Evolutionary conservation across 2,888 invertebrate species (phyloP).

Genomic region (Leptarthrus brevirostris): DNA sequence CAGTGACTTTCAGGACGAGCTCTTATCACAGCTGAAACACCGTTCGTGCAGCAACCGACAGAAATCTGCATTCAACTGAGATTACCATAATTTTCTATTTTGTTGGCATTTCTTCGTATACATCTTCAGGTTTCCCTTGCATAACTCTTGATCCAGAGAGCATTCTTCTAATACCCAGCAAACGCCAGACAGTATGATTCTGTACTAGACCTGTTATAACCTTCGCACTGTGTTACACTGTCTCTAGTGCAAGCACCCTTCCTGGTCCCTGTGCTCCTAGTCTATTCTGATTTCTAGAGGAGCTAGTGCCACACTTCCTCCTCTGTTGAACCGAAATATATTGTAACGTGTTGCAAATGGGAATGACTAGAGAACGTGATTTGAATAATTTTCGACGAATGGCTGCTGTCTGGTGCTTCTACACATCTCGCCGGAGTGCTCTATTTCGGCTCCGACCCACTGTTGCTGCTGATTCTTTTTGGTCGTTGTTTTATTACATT

Average conservation of each 20-base stretch:
- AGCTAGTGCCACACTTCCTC: slow-evolving; percentile 23
- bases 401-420: slow-evolving; percentile 6
- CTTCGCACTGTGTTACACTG: not conserved
- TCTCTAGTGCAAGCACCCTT: no score
- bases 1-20: not conserved
- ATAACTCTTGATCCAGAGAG: slow-evolving; percentile 36
- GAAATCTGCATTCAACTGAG: slow-evolving; percentile 35
- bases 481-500: slow-evolving; percentile 33
- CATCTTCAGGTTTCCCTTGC: slow-evolving; percentile 29
- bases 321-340: slow-evolving; percentile 35
- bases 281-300: not conserved
- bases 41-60: not conserved
- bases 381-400: slow-evolving; percentile 47
- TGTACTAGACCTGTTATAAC: not conserved
- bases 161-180: slow-evolving; percentile 21
- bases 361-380: slow-evolving; percentile 49
- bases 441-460: slow-evolving; percentile 11
- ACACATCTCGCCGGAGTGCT: not conserved
- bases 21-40: not conserved
- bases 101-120: slow-evolving; percentile 35
- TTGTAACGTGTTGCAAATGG: slow-evolving; percentile 48
- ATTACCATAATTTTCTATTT: slow-evolving; percentile 49
- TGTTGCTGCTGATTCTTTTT: slow-evolving; percentile 34
- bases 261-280: slow-evolving; percentile 3
- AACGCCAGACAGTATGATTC: not conserved